phyloP scores from a whole-genome alignment of 2,888 invertebrate species.

The Microdon myrmicae region DNA sequence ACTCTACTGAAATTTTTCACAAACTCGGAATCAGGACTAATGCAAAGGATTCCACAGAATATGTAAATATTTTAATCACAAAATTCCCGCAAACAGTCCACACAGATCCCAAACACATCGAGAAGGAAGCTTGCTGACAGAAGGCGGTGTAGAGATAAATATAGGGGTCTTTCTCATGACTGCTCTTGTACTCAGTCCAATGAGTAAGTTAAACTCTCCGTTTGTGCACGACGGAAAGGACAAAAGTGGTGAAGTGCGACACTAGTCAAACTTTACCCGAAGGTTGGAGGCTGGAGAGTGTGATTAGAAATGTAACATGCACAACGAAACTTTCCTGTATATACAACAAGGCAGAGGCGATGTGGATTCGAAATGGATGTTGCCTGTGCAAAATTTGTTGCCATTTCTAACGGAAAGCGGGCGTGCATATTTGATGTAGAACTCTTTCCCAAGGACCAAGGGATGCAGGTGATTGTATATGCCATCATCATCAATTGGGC shows the following conservation, averaged over 20 bases:
- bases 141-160: conserved; percentile 13
- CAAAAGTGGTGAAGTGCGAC: conserved; percentile 52
- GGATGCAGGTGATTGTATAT: not conserved
- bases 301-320: conserved; percentile 37
- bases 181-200: no score
- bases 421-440: conserved; percentile 51
- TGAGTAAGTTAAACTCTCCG: conserved; percentile 24
- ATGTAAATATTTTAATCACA: conserved; percentile 51
- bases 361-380: conserved; percentile 21
- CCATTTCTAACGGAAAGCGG: no score
- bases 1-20: conserved; percentile 27
- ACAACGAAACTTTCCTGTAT: conserved; percentile 36
- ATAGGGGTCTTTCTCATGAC: conserved; percentile 1
- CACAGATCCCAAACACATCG: conserved; percentile 43
- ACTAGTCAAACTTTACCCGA: no score
- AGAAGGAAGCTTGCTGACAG: no score
- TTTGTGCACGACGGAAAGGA: conserved; percentile 21
- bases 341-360: conserved; percentile 21
- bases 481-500: conserved; percentile 22
- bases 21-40: conserved; percentile 15
- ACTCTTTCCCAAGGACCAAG: conserved; percentile 39
- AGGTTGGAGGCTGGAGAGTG: conserved; percentile 14
- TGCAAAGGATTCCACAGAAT: conserved; percentile 46
- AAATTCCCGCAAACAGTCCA: conserved; percentile 49
- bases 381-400: no score